phyloP scores from a whole-genome alignment of 2,113 vertebrate genomes.

The Coptodon bakossiorum region DNA sequence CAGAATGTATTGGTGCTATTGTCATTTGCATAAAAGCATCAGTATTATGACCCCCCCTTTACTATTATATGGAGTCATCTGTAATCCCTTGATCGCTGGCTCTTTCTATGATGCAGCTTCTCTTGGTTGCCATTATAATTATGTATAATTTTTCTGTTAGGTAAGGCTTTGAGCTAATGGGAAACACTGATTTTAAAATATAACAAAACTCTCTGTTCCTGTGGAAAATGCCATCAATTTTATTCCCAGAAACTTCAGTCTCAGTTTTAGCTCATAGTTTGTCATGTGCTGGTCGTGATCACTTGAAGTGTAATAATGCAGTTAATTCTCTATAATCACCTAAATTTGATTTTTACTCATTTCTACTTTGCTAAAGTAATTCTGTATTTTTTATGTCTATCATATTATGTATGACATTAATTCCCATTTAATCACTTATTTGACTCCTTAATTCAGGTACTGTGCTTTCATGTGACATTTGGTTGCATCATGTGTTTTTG shows the following conservation, averaged over 20 bases:
- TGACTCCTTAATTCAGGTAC: not conserved
- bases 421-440: not conserved
- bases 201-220: not conserved
- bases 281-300: not conserved
- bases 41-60: not conserved
- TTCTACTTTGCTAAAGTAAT: not conserved
- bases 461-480: not conserved
- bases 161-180: not conserved
- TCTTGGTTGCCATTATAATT: not conserved
- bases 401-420: not conserved
- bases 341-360: not conserved
- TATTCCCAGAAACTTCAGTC: not conserved
- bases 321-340: not conserved
- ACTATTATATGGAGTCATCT: not conserved
- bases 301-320: not conserved
- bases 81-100: not conserved
- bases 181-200: not conserved
- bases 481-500: constrained; percentile 43
- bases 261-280: not conserved
- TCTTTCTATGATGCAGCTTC: not conserved
- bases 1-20: not conserved
- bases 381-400: not conserved
- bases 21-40: not conserved
- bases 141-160: not conserved
- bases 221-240: not conserved